Base-by-base conservation (phyloP, 1,140 invertebrate species). In the Metopolophium dirhodum region DNA sequence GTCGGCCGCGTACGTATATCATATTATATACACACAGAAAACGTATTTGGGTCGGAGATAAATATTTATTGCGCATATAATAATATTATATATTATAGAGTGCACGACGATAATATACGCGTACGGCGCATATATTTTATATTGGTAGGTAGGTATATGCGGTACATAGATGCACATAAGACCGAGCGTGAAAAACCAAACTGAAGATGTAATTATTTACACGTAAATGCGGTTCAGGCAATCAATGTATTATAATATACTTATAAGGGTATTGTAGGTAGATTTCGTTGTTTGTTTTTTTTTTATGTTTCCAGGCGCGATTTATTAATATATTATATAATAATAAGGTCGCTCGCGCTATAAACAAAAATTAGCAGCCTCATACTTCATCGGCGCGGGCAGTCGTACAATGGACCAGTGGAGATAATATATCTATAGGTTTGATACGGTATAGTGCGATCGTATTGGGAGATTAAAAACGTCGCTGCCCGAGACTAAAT, bases 41-140 rank as follows among this genome's bases (percentile, higher is more conserved):
- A 41, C 37, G 82, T 41, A 83, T 83, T 83, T 41, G 35, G 37
- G 82, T 83, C 82, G 82, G 37, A 35, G 82, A 83, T 83, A 83
- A 83, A 83, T 83, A 83, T 41, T 83, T 83, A 83, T 83, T 83
- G n/a, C 82, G 35, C n/a, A n/a, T 41, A 83, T 83, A 83, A 83
- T 83, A 83, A 83, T 83, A 83, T 83, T 83, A 35, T 77, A 35
- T 30, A 61, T n/a, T 30, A 61, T n/a, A 18, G 30, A 77, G 11
- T 77, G 61, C n/a, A n/a, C 23, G 26, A 26, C 30, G 61, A 9
- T 47, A 41, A 68, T n/a, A 68, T n/a, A n/a, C 61, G 61, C 30
- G 61, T n/a, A 61, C 26, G 26, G 4, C 9, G 8, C 9, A 30
- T 61, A 61, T 54, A 35, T 77, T 18, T 61, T 77, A n/a, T 77